Base-by-base conservation (phyloP, 2,797 vertebrate genomes). In the Xyrichtys novacula region DNA sequence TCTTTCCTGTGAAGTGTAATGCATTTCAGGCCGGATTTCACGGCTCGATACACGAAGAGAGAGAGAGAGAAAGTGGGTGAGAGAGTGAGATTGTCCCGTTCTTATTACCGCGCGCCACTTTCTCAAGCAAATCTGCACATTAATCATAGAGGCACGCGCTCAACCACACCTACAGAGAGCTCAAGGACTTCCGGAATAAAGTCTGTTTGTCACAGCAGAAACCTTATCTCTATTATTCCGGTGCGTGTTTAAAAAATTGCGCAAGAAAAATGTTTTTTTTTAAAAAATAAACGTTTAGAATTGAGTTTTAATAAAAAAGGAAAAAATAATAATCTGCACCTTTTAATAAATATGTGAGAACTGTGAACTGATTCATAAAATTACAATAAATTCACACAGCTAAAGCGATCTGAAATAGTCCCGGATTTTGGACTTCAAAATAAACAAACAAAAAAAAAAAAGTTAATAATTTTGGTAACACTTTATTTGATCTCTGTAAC, bases 71-170 rank as follows among this genome's bases (percentile, higher is more conserved):
- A 16, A 40, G 11, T 5, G 11, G n/a, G 11, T 5, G 11, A 93
- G 93, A 93, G 94, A 93, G 94, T 93, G 92, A 94, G 93, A 95
- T 95, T 93, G 93, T 93, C 93, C 92, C 93, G 92, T 86, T 95
- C 95, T 96, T 87, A 96, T 97, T 96, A 95, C 93, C 87, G 93
- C 90, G 93, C 92, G 89, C 92, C 94, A 94, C 94, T 95, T 95
- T 95, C 95, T 95, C 95, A 94, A 93, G 91, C 94, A 95, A 96
- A 96, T 95, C 95, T 94, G 89, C 95, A 92, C 96, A 97, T 98
- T 97, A 96, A 98, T 97, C 96, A 98, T 93, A 91, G 12, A 69
- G 68, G 74, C 87, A 85, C 90, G 92, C 91, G 93, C 93, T 86
- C 94, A 93, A 81, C 91, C 93, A 94, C 90, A 67, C 55, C 68